Conservation (phyloP, 2,797 vertebrate genomes). For the Phataginus tricuspis region DNA sequence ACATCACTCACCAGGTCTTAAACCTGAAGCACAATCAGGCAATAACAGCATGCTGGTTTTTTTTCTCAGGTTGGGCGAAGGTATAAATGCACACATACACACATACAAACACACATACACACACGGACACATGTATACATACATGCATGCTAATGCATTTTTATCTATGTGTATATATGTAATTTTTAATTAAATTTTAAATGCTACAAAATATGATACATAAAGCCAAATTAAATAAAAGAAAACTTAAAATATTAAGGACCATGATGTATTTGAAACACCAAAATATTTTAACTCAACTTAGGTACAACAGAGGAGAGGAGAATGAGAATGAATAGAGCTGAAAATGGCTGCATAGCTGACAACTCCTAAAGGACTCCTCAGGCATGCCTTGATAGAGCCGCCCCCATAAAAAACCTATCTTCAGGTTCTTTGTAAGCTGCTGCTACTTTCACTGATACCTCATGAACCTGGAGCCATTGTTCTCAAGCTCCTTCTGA, state of each 20-base stretch:
- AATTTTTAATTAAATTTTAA: slow-evolving; percentile 8
- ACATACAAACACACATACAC: background rate
- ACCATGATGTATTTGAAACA: slow-evolving; percentile 17
- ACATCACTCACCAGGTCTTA: background rate
- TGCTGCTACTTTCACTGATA: background rate
- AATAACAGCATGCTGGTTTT: background rate
- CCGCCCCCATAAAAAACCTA: background rate
- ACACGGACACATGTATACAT: background rate
- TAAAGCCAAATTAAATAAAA: background rate
- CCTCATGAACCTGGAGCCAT: background rate
- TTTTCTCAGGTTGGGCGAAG: background rate
- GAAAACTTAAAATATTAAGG: background rate
- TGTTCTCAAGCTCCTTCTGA: background rate
- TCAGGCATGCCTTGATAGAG: background rate
- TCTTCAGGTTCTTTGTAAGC: background rate
- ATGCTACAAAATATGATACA: background rate
- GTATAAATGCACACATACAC: background rate
- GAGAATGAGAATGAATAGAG: background rate
- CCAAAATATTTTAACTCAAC: background rate
- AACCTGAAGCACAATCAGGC: background rate
- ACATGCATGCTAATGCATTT: background rate
- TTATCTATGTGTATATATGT: background rate
- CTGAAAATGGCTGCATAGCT: background rate
- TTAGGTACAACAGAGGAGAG: background rate
- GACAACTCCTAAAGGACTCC: background rate